Base-by-base conservation (phyloP, 2,797 vertebrate genomes). In the Periparus ater region DNA sequence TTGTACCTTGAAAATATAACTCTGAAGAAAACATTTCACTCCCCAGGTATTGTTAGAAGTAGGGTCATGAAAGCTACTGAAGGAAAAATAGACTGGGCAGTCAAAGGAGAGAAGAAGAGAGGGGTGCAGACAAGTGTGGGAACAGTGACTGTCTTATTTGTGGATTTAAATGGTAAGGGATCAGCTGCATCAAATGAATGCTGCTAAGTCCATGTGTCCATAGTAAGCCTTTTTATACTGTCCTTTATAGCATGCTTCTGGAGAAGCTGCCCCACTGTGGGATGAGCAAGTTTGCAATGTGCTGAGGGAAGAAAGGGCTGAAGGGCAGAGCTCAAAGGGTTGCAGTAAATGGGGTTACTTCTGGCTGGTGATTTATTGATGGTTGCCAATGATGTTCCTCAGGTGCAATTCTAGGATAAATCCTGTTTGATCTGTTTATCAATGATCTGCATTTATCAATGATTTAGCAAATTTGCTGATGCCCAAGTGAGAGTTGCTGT, bases 271-370 rank as follows among this genome's bases (percentile, higher is more conserved):
- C 44, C 38, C n/a, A 0, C 12, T 40, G 7, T 66, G 47, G 13
- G 32, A 38, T 48, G 45, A 22, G 4, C 1, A 1, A 20, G 19
- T 58, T 80, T 1, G 1, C 3, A 21, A 51, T 36, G 30, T 0
- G 0, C 9, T 58, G n/a, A 10, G 15, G 21, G 26, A 63, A 53
- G 30, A 70, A 29, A 0, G 5, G 34, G 12, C 15, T 87, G 27
- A 60, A 60, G 47, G 17, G 11, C 34, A 60, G 73, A 42, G 18
- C 23, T 54, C 53, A 38, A 25, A 66, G 23, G 5, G 14, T 12
- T 54, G 12, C 71, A 10, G 6, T 14, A 17, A 54, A 65, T n/a
- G 13, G 27, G 7, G 8, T 51, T 70, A 40, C 23, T n/a, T 14
- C 27, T 65, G 40, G 2, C 27, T 48, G 27, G 10, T 36, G 26